Base-by-base conservation (phyloP, 2,888 invertebrate species). In the Phymatocera aterrima region DNA sequence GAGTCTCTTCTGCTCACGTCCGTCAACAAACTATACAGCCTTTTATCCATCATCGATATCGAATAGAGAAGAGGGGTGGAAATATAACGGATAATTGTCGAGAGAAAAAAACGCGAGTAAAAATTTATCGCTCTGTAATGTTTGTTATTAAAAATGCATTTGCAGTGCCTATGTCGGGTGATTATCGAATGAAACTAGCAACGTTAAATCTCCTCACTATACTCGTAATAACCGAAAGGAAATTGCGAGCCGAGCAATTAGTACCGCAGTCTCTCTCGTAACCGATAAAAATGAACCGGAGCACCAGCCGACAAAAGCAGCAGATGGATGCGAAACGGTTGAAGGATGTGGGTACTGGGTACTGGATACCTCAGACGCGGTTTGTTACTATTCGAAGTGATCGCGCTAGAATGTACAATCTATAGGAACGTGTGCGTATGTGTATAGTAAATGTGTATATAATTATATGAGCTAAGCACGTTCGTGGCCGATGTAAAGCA, bases 321-420 rank as follows among this genome's bases (percentile, higher is more conserved):
- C 60, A 60, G 60, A 60, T 64, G 61, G 61, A 64, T 64, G 34
- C 18, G 37, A 64, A 64, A 64, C 61, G 37, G 37, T 64, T 64
- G 8, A 37, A 64, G 61, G 61, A 64, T 64, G 61, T 64, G 61
- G 61, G 61, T n/a, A 64, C 18, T 18, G 34, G 21, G 43, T 10
- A 43, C n/a, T n/a, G 12, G 43, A 43, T 10, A 43, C 8, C 6
- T 10, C 1, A n/a, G 37, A 64, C 34, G 34, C n/a, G 61, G 34
- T 37, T 64, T 64, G 37, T 64, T 64, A n/a, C 61, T 34, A 37
- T 64, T 18, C 61, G 37, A 64, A 64, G 18, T 64, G n/a, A 64
- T 64, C 34, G 61, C 8, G n/a, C n/a, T n/a, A n/a, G n/a, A n/a
- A n/a, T n/a, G n/a, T n/a, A n/a, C n/a, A n/a, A n/a, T n/a, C n/a